phyloP scores from a whole-genome alignment of 2,113 vertebrate species.

The Pelodiscus sinensis region DNA sequence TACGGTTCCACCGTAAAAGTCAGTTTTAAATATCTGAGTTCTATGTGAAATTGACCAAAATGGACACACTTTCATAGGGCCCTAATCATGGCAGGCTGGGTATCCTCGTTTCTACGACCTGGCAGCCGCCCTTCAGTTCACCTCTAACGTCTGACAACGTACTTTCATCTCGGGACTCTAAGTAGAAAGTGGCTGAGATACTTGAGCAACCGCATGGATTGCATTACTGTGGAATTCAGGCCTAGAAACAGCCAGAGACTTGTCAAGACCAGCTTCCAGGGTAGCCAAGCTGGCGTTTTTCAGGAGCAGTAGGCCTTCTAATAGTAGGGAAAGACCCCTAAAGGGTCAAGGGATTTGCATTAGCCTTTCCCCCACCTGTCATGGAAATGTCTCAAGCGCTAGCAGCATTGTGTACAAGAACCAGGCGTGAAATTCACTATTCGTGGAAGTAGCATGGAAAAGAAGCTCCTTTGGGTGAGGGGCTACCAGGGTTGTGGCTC shows the following conservation, averaged over 20 bases:
- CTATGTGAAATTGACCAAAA: too few species aligned
- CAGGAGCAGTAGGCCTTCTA: background rate
- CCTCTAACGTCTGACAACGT: too few species aligned
- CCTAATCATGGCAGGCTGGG: background rate
- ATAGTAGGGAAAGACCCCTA: background rate
- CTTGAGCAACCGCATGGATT: background rate
- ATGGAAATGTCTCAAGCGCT: rapidly evolving
- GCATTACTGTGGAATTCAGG: background rate
- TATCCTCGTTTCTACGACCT: background rate
- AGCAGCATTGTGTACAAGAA: background rate
- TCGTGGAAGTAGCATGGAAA: background rate
- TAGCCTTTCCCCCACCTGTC: background rate
- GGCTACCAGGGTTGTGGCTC: background rate
- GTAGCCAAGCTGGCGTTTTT: background rate
- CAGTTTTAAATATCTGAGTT: too few species aligned
- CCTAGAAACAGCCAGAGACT: background rate
- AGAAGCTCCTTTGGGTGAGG: background rate
- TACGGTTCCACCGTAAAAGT: too few species aligned
- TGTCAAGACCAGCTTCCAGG: background rate
- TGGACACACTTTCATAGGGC: too few species aligned
- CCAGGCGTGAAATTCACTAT: background rate
- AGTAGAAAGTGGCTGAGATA: background rate
- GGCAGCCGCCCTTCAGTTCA: background rate
- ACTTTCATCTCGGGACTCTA: background rate
- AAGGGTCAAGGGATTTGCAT: background rate